A percentile compares a stretch with the other conserved stretches of the same genome.
Evolutionary conservation across 2,113 vertebrate species (phyloP).

Genomic region (Dasypus novemcinctus): DNA sequence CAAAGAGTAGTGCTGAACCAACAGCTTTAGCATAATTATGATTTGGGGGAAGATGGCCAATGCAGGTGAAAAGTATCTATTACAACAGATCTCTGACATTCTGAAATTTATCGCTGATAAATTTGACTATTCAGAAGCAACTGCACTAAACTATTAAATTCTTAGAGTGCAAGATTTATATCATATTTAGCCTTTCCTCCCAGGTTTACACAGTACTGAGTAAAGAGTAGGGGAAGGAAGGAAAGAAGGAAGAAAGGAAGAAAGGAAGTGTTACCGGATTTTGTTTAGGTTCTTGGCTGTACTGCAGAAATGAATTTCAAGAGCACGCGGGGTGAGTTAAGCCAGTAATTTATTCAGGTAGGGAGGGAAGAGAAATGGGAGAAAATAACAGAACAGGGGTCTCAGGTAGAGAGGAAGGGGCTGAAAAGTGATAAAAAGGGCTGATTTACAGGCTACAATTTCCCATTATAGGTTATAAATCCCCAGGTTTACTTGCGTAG

Average conservation of each 20-base stretch:
- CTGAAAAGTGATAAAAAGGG: too few relatives aligned
- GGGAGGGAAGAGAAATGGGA: too few relatives aligned
- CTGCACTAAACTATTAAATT: not conserved
- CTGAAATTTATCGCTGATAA: not conserved
- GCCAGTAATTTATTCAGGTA: too few relatives aligned
- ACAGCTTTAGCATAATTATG: not conserved
- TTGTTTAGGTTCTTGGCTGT: too few relatives aligned
- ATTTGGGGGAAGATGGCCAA: not conserved
- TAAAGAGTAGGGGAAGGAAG: not conserved
- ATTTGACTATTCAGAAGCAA: not conserved
- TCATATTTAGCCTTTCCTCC: not conserved
- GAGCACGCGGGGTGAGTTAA: too few relatives aligned
- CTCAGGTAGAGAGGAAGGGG: too few relatives aligned
- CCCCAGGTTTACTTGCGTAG: too few relatives aligned
- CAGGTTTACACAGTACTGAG: not conserved
- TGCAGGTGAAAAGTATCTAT: not conserved
- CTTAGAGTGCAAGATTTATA: not conserved
- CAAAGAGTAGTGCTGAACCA: not conserved
- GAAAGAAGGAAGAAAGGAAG: not conserved
- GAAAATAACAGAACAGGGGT: too few relatives aligned
- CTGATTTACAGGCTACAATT: too few relatives aligned
- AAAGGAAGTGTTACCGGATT: too few relatives aligned
- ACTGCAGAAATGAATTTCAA: too few relatives aligned
- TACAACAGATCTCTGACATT: not conserved
- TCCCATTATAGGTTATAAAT: too few relatives aligned